These are phyloP conservation scores for Brachyptera risi DNA, from an alignment of 2,888 invertebrate species.

Conservation along the genomic window DNA sequence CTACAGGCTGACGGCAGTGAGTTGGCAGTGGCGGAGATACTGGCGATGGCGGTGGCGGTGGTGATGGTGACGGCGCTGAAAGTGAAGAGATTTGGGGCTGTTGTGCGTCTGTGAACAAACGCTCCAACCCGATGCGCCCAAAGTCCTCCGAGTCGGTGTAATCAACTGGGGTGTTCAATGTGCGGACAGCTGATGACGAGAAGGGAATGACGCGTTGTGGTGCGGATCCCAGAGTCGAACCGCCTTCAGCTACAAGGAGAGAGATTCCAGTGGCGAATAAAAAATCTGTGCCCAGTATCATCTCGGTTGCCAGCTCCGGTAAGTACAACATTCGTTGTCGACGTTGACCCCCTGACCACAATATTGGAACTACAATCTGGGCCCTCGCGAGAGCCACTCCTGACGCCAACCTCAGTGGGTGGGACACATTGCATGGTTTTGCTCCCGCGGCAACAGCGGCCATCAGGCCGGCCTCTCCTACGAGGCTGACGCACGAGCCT, in stretches of 20 bases:
- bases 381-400: not conserved
- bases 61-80: too few relatives aligned
- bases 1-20: too few relatives aligned
- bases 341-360: not conserved
- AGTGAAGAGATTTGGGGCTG: too few relatives aligned
- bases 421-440: not conserved
- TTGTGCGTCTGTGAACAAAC: too few relatives aligned
- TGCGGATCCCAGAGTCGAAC: constrained; percentile 1
- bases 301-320: not conserved
- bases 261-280: not conserved
- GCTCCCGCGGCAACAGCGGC: not conserved
- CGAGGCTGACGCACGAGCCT: constrained; percentile 22
- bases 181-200: too few relatives aligned
- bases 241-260: not conserved
- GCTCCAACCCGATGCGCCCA: too few relatives aligned
- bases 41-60: too few relatives aligned
- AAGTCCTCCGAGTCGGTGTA: too few relatives aligned
- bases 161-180: too few relatives aligned
- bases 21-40: too few relatives aligned
- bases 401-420: not conserved
- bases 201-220: not conserved
- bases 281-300: not conserved
- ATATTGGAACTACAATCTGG: not conserved
- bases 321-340: not conserved
- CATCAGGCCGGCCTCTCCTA: constrained; percentile 4